Conservation (phyloP, 2,113 vertebrate genomes). For the Laticauda colubrina region DNA sequence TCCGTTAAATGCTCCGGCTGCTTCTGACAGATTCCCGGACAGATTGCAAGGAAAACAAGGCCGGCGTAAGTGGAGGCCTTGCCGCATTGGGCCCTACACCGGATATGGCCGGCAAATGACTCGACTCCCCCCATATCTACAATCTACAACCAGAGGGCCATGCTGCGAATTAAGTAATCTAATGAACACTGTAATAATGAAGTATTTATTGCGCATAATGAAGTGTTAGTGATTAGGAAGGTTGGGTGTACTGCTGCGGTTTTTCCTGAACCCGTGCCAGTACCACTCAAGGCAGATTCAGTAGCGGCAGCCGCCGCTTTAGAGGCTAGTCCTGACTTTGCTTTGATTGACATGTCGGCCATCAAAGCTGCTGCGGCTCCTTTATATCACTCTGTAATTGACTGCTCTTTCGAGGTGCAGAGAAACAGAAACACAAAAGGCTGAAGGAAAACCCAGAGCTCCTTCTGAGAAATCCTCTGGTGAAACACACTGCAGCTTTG, state of each 20-base stretch:
- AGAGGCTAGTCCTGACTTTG: conserved; percentile 57
- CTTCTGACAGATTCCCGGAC: not conserved
- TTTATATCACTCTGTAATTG: conserved; percentile 67
- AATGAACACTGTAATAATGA: conserved; percentile 68
- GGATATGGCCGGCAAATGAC: not conserved
- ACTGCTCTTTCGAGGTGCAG: conserved; percentile 67
- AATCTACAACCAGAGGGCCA: conserved; percentile 48
- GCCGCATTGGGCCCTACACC: not conserved
- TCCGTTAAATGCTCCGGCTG: not conserved
- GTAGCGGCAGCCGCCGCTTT: conserved; percentile 61
- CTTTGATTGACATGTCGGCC: conserved; percentile 67
- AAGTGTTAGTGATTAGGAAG: conserved; percentile 69
- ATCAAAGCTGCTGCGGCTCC: conserved; percentile 64
- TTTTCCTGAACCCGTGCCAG: conserved; percentile 69
- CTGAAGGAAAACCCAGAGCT: conserved; percentile 26
- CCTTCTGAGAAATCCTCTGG: conserved; percentile 53
- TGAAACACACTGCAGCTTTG: conserved; percentile 35
- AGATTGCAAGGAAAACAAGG: not conserved
- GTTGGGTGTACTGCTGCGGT: conserved; percentile 60
- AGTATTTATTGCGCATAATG: conserved; percentile 71
- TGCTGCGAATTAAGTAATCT: conserved; percentile 56
- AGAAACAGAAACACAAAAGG: conserved; percentile 37
- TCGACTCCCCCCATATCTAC: conserved; percentile 48
- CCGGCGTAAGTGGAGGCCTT: not conserved
- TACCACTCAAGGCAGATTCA: conserved; percentile 65